These are phyloP conservation scores for Anoura caudifer DNA, from an alignment of 2,113 vertebrate genomes.

Conservation along the genomic window DNA sequence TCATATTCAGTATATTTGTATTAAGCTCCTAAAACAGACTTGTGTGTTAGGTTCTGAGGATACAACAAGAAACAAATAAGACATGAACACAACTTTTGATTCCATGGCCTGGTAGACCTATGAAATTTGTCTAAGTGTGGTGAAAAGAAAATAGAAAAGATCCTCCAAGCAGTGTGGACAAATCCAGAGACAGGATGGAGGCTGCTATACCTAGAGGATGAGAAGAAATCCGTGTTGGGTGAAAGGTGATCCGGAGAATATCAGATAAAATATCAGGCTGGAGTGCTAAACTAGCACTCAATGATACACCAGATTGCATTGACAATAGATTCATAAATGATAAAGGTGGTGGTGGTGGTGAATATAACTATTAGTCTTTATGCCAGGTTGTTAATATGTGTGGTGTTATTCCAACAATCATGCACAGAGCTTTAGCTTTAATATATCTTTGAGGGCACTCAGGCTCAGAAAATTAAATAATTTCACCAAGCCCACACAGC, in stretches of 20 bases:
- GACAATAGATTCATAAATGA: background rate
- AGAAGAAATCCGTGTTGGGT: background rate
- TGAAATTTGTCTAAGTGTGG: background rate
- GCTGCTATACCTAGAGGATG: background rate
- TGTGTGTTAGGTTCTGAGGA: background rate
- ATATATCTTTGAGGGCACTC: background rate
- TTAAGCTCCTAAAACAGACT: background rate
- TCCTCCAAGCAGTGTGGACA: background rate
- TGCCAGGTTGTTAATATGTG: background rate
- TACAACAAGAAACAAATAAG: background rate
- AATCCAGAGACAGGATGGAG: background rate
- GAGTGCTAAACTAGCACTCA: background rate
- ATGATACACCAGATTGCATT: background rate
- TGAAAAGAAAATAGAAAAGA: background rate
- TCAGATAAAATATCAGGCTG: background rate
- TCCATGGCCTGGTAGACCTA: background rate
- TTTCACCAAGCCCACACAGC: background rate
- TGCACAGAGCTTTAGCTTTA: background rate
- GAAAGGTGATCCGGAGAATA: background rate
- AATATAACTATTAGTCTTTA: background rate
- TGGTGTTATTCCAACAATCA: background rate
- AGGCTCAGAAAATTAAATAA: background rate
- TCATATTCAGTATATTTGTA: background rate
- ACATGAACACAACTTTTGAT: background rate
- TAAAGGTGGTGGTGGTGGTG: background rate